Conservation (phyloP, 2,113 vertebrate genomes). For the Sylvilagus bachmani region DNA sequence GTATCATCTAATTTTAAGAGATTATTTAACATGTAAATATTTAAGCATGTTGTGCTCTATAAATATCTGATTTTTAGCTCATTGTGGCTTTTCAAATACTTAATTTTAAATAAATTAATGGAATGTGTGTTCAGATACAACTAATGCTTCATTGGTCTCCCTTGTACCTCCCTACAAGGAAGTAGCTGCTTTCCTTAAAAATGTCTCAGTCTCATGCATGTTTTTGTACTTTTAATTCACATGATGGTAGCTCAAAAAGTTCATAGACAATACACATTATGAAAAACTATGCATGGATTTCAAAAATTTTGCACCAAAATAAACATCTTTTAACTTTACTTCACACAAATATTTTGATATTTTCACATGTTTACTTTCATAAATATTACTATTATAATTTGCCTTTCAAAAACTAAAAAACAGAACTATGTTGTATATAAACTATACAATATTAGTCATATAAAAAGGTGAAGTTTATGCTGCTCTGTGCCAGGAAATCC, state of each 20-base stretch:
- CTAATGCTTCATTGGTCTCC: neutral
- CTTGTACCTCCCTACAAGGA: neutral
- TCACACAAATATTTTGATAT: too few relatives aligned
- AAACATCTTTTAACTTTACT: too few relatives aligned
- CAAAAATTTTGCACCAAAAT: too few relatives aligned
- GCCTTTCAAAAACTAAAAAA: neutral
- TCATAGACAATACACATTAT: too few relatives aligned
- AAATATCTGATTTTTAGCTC: neutral
- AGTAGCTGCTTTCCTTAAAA: neutral
- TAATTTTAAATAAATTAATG: neutral
- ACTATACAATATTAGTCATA: neutral
- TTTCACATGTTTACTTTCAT: slow-evolving; percentile 20
- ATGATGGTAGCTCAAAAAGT: too few relatives aligned
- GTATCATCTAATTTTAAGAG: neutral
- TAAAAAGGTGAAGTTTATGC: neutral
- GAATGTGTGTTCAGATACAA: neutral
- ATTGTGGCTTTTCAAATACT: slow-evolving; percentile 21
- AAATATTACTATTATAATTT: slow-evolving; percentile 46
- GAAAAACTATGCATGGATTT: too few relatives aligned
- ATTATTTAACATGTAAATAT: neutral
- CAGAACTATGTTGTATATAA: neutral
- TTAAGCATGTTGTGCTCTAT: neutral
- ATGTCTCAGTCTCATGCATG: neutral
- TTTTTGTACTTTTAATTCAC: neutral
- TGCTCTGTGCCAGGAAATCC: too few relatives aligned